Conservation (phyloP, 1,140 invertebrate genomes). For the Mizuhopecten yessoensis region DNA sequence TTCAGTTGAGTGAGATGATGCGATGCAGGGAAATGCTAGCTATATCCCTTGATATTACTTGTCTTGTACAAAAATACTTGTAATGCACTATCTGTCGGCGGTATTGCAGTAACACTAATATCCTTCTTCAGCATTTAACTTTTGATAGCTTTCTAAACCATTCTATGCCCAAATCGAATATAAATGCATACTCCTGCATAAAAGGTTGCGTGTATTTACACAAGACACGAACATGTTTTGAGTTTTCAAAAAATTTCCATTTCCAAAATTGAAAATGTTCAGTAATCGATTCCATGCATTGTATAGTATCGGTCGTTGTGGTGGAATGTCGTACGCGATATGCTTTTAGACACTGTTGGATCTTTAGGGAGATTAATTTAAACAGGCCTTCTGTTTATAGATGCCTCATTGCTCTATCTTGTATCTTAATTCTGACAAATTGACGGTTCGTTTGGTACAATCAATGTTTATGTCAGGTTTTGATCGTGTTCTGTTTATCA, state of each 20-base stretch:
- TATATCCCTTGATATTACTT: neutral
- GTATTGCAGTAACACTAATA: neutral
- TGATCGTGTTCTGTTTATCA: too few relatives aligned
- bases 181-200: neutral
- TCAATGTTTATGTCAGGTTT: too few relatives aligned
- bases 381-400: too few relatives aligned
- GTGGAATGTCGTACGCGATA: too few relatives aligned
- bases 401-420: too few relatives aligned
- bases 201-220: neutral
- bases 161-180: neutral
- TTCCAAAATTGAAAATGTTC: slow-evolving; percentile 4
- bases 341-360: too few relatives aligned
- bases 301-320: too few relatives aligned
- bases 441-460: too few relatives aligned
- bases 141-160: neutral
- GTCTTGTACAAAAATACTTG: neutral
- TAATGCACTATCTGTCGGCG: neutral
- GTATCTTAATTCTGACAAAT: too few relatives aligned
- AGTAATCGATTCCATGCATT: neutral
- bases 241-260: neutral
- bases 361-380: too few relatives aligned
- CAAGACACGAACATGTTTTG: neutral
- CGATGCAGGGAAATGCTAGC: neutral
- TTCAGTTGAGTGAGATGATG: neutral
- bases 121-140: neutral